Percentiles rank a stretch among this genome's conserved stretches.
These are phyloP conservation scores for Nibea albiflora DNA, from an alignment of 2,113 vertebrate species.

Conservation along the genomic window DNA sequence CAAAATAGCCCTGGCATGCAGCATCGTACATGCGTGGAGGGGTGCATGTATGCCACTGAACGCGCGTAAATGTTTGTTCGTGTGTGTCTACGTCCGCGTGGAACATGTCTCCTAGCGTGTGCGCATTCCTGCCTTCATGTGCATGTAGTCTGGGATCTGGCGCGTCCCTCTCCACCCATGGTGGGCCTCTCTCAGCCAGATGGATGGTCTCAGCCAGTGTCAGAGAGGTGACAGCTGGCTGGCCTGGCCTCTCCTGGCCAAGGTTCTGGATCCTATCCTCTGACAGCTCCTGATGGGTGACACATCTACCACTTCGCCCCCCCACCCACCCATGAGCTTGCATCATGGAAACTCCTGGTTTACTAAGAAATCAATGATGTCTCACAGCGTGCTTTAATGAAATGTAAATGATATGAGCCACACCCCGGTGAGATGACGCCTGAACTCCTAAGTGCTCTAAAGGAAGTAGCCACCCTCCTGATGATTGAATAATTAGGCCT, in stretches of 20 bases:
- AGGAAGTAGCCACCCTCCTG: constrained; percentile 69
- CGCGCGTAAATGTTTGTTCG: constrained; percentile 34
- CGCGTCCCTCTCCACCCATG: constrained; percentile 65
- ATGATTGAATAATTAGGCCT: constrained; percentile 69
- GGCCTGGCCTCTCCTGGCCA: constrained; percentile 73
- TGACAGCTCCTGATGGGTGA: constrained; percentile 78
- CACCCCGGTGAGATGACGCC: constrained; percentile 67
- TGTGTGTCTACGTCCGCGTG: constrained; percentile 2
- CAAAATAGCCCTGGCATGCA: constrained; percentile 42
- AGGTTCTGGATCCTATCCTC: constrained; percentile 79
- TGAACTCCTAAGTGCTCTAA: constrained; percentile 54
- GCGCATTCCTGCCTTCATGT: constrained; percentile 56
- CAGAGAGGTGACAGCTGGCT: constrained; percentile 82
- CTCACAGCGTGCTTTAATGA: constrained; percentile 71
- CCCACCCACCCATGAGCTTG: constrained; percentile 59
- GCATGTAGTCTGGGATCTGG: constrained; percentile 59
- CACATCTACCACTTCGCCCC: constrained; percentile 50
- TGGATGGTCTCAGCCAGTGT: constrained; percentile 82
- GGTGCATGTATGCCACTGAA: constrained; percentile 8
- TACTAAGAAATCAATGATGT: constrained; percentile 70
- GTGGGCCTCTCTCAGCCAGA: constrained; percentile 80
- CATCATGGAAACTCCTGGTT: constrained; percentile 76
- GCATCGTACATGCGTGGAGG: constrained; percentile 2
- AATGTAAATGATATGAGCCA: constrained; percentile 75
- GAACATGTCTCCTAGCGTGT: constrained; percentile 37